Base-by-base conservation (phyloP, 2,113 vertebrate species). In the Alethe castanea region DNA sequence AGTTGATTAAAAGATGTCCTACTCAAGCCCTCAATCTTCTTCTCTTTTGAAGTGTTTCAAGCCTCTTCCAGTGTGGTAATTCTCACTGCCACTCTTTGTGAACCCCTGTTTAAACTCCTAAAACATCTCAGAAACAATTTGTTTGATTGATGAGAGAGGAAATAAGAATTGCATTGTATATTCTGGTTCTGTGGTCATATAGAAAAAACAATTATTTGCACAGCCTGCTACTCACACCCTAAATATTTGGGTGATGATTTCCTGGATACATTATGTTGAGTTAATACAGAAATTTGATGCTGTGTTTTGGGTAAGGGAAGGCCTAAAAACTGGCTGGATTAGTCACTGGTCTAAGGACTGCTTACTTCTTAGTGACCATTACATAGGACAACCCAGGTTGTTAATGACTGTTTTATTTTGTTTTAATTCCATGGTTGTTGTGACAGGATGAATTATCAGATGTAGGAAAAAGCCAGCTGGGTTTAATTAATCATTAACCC, bases 181-280 rank as follows among this genome's bases (percentile, higher is more conserved):
- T 90, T 86, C 71, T 76, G 36, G 24, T 85, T 91, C 31, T 85
- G 35, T 52, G 36, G 36, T 81, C 31, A 40, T 45, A 66, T 3
- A 84, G 69, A 60, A 74, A 86, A 89, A 74, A 10, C 20, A 91
- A 78, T 81, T 84, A 84, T 71, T 81, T 95, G 64, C 44, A 67
- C 53, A 76, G 22, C 5, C 29, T 5, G 1, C 42, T 81, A 80
- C 45, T 77, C 81, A 81, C 73, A 80, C 3, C 10, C 47, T 89
- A 92, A 88, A 95, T 96, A 96, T 94, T 61, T 50, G 88, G 79
- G 38, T 81, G 86, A 92, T 85, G 80, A 93, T 93, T 96, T 95
- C 76, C 76, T 86, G 71, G 47, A 50, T 81, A 88, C 22, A 57
- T 87, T 92, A 83, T n/a, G 12, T 81, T 91, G 64, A 86, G 60